These are phyloP conservation scores for Oplegnathus fasciatus DNA, from an alignment of 2,113 vertebrate genomes.

Conservation along the genomic window DNA sequence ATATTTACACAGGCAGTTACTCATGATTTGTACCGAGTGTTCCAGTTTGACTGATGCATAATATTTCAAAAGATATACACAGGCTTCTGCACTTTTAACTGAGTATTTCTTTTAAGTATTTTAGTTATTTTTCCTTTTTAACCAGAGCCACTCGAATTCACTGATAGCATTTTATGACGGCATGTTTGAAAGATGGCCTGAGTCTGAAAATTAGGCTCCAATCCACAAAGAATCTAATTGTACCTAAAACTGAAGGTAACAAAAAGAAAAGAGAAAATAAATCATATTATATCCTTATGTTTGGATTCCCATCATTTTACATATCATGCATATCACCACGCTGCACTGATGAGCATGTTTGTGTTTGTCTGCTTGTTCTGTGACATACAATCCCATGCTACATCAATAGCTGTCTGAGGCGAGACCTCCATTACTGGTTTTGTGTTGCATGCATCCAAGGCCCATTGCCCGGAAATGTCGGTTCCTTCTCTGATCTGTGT, in stretches of 20 bases:
- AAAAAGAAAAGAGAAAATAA: too few species aligned
- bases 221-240: background rate
- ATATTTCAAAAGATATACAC: background rate
- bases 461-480: constrained; percentile 69
- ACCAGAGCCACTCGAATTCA: background rate
- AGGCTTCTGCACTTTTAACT: background rate
- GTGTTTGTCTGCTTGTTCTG: constrained; percentile 42
- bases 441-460: constrained; percentile 71
- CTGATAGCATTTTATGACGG: background rate
- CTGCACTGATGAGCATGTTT: constrained; percentile 38
- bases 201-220: background rate
- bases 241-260: background rate
- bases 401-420: constrained; percentile 74
- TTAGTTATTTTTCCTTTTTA: background rate
- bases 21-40: constrained; percentile 20
- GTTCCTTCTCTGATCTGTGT: constrained; percentile 63
- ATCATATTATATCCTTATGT: too few species aligned
- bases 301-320: background rate
- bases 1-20: constrained; percentile 48
- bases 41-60: constrained; percentile 11
- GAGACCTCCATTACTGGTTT: constrained; percentile 76
- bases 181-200: background rate
- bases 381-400: constrained; percentile 67
- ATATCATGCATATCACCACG: background rate
- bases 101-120: background rate